A percentile compares a stretch with the other conserved stretches of the same genome.
Evolutionary conservation across 92 coral and sea anemone genomes (phyloP).

Genomic region (Chrysogorgia sp.): DNA sequence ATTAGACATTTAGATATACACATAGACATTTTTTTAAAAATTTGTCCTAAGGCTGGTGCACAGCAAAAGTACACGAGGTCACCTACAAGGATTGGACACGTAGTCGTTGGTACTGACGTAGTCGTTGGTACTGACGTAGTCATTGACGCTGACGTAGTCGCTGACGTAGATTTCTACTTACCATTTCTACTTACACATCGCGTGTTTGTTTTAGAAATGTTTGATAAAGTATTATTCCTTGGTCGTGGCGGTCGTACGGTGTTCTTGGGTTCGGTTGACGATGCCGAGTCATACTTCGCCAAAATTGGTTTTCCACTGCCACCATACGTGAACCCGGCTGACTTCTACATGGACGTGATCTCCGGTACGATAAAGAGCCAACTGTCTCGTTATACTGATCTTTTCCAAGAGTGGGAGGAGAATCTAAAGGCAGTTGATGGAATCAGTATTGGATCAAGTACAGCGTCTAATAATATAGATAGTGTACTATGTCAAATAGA

Average conservation of each 20-base stretch:
- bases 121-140: too few relatives aligned
- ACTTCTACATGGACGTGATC: conserved; percentile 45
- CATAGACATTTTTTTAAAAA: too few relatives aligned
- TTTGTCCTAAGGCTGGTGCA: too few relatives aligned
- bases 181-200: too few relatives aligned
- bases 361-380: conserved; percentile 15
- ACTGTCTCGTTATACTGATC: neutral
- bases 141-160: too few relatives aligned
- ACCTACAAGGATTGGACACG: too few relatives aligned
- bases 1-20: too few relatives aligned
- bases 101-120: neutral
- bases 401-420: conserved; percentile 29
- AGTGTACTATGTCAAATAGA: too few relatives aligned
- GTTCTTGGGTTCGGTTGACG: conserved; percentile 29
- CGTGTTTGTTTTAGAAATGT: conserved; percentile 12
- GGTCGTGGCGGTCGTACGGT: conserved; percentile 41
- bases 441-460: neutral
- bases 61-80: too few relatives aligned
- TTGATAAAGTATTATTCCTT: conserved; percentile 31
- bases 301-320: conserved; percentile 38
- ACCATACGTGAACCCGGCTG: conserved; percentile 42
- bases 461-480: too few relatives aligned
- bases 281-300: conserved; percentile 29
- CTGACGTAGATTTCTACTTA: too few relatives aligned
- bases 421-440: conserved; percentile 13